Evolutionary conservation across 2,888 invertebrate genomes (phyloP), one percentile per base, ranked within the genome.

Genomic region (Ashinkailepas kermadecensis): DNA sequence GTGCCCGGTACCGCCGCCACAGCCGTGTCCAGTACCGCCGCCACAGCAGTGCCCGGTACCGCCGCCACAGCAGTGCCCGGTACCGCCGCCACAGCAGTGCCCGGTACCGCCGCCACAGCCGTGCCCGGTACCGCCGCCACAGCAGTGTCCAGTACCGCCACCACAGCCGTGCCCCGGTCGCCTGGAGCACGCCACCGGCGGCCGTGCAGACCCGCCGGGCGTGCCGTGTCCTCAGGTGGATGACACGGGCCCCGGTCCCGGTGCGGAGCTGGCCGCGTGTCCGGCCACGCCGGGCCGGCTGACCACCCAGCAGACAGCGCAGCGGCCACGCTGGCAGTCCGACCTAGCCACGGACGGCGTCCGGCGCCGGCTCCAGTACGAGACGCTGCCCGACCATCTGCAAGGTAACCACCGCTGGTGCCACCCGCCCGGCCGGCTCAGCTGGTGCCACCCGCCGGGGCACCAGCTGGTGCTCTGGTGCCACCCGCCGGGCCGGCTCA

Each of bases 181-280:
- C 9, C 54, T 56, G 18, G 21, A 54, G 8, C 74, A 74, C 74
- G 23, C 74, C 18, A 56, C 74, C 21, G 74, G 54, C 21, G 13
- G 7, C 21, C 56, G 74, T 56, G 54, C 74, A 21, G 74, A 56
- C 18, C 56, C 74, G 54, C 74, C 74, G 74, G 74, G 56, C 54
- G 74, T 74, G 74, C 74, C 74, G 74, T 74, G 74, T 74, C 74
- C 74, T 21, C 54, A 54, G 11, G 74, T 74, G 54, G 21, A 56
- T 21, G 74, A 74, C 56, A 74, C 74, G 56, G 56, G 74, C 8
- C 56, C 74, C 18, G 74, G 56, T 0, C 54, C 74, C 56, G 74
- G 54, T 0, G 8, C 6, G 8, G 74, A 7, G 21, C 21, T 11
- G 21, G 21, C 56, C 56, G 23, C 74, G 10, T 74, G 74, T 56